Evolutionary conservation across 1,140 invertebrate genomes (phyloP).

Genomic region (Drosophila sucinea): DNA sequence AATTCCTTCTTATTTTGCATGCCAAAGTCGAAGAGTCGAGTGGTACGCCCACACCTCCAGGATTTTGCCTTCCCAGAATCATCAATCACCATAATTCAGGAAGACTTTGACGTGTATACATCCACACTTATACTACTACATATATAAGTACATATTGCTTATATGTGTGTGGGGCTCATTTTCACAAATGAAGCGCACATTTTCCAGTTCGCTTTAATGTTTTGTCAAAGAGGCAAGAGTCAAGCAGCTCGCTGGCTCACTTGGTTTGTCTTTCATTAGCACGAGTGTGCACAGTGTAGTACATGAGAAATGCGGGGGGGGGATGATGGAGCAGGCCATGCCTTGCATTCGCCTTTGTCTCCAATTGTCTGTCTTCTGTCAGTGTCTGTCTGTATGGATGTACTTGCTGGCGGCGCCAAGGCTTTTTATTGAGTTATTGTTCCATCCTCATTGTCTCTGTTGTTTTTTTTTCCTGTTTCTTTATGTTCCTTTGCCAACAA

Average conservation of each 20-base stretch:
- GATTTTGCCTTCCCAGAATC: slow-evolving; percentile 38
- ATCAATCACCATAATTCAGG: slow-evolving; percentile 80
- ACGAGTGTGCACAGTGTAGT: slow-evolving; percentile 33
- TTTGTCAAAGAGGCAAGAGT: slow-evolving; percentile 43
- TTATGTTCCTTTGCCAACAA: slow-evolving; percentile 9
- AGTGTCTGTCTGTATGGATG: slow-evolving; percentile 1
- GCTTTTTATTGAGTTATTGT: slow-evolving; percentile 63
- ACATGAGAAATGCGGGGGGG: background rate
- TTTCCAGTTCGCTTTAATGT: slow-evolving; percentile 58
- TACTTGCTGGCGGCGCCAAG: slow-evolving; percentile 26
- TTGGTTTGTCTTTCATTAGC: slow-evolving; percentile 17
- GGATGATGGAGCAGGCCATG: slow-evolving; percentile 4
- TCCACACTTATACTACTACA: slow-evolving; percentile 28
- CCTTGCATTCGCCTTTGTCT: slow-evolving; percentile 45
- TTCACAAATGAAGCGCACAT: slow-evolving; percentile 60
- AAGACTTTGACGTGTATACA: slow-evolving; percentile 54
- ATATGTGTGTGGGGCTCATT: slow-evolving; percentile 54
- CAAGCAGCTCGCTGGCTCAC: slow-evolving; percentile 14
- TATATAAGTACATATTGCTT: background rate
- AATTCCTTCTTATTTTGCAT: slow-evolving; percentile 70
- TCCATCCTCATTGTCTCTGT: slow-evolving; percentile 33
- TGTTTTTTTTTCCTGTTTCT: slow-evolving; percentile 4
- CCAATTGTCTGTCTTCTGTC: slow-evolving; percentile 7
- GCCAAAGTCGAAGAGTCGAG: slow-evolving; percentile 37
- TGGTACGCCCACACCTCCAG: slow-evolving; percentile 1